phyloP scores from a whole-genome alignment of 2,113 vertebrate species.

The Triplophysa rosa region DNA sequence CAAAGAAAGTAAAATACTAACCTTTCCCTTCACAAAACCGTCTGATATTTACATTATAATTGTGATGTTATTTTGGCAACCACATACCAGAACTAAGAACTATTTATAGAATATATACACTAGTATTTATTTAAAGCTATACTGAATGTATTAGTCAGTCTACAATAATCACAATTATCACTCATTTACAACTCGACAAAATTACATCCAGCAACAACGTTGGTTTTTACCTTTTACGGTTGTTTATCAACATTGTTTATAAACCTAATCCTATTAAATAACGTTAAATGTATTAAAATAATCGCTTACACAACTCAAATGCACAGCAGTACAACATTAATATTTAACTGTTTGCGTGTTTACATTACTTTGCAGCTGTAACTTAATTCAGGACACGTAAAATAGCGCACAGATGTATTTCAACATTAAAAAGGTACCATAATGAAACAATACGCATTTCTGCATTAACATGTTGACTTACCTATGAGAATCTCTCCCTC shows the following conservation, averaged over 20 bases:
- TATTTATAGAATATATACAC: too few relatives aligned
- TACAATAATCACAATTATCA: background rate
- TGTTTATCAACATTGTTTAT: too few relatives aligned
- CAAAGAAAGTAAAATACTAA: background rate
- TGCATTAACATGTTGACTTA: slow-evolving; percentile 16
- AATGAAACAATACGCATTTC: background rate
- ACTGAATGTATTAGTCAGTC: background rate
- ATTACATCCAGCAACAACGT: too few relatives aligned
- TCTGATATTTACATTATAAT: background rate
- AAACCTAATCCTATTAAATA: background rate
- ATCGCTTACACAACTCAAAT: background rate
- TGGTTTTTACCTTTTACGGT: too few relatives aligned
- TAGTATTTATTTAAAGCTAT: too few relatives aligned
- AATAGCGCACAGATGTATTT: background rate
- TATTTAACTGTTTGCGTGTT: background rate
- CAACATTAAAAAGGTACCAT: background rate
- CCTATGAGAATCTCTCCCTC: slow-evolving; percentile 46
- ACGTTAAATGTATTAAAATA: background rate
- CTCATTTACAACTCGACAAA: background rate
- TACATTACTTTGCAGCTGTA: background rate
- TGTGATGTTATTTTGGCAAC: background rate
- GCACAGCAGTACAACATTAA: background rate
- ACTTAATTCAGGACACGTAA: background rate
- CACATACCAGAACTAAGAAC: background rate
- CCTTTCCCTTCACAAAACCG: background rate